Base-by-base conservation (phyloP, 2,888 invertebrate species). In the Nomada fucata region DNA sequence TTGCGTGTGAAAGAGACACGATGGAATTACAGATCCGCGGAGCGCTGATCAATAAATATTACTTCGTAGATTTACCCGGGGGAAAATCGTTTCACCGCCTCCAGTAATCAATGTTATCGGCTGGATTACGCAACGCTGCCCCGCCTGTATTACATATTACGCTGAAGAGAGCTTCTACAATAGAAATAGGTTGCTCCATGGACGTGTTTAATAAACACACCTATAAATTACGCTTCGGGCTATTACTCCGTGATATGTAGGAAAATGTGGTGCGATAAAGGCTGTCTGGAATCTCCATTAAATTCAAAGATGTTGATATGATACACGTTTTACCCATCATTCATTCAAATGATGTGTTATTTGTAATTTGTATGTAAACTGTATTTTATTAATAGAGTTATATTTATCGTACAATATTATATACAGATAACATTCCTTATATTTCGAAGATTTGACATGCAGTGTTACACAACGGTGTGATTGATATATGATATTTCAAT, bases 41-140 rank as follows among this genome's bases (percentile, higher is more conserved):
- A 11, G 3, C 10, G 2, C 42, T 3, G 42, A 20, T 20, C 29
- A 13, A 65, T 63, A 75, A 72, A 72, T 63, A 63, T 64, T 42
- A 55, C 47, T n/a, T 20, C 20, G 36, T 29, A 55, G 53, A 72
- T 79, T 76, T 64, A 60, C 36, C 53, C 68, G 47, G 13, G 20
- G 53, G 68, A 75, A 55, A 42, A 72, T 69, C 72, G 69, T 79
- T 82, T 72, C 67, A 52, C 44, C 79, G 64, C 63, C 68, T 47
- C 15, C 26, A 23, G 26, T 69, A 72, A 76, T 79, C 71, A 69
- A 69, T 72, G 68, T 82, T 72, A 75, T 76, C 68, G 64, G 61
- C 15, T 47, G 18, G 60, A 52, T 81, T 81, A 79, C 42, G 59
- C 59, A 47, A 70, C 72, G 36, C 50, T 55, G 61, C 26, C 67